Evolutionary conservation across 2,113 vertebrate species (phyloP).

Genomic region (Tricholaema leucomelas): DNA sequence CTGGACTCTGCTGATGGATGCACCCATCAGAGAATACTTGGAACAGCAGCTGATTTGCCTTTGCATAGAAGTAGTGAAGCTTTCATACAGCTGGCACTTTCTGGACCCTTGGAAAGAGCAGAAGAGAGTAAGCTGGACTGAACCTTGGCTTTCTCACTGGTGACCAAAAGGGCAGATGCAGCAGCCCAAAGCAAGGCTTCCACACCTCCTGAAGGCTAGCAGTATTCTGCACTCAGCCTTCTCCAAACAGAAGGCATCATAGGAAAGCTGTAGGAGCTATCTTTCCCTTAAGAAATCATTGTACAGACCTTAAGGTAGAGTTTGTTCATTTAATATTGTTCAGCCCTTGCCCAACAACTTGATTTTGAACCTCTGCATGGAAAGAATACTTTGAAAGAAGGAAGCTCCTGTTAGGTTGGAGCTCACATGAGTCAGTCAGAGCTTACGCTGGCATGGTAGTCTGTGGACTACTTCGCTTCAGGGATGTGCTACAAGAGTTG

Average conservation of each 20-base stretch:
- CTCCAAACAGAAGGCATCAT: not conserved
- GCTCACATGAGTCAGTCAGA: not conserved
- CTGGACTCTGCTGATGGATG: not conserved
- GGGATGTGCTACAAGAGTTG: not conserved
- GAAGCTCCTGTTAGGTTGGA: not conserved
- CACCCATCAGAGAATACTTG: not conserved
- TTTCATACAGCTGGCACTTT: not conserved
- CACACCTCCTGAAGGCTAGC: too few relatives aligned
- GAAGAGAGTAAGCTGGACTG: not conserved
- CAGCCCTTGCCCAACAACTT: not conserved
- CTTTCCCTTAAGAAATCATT: not conserved
- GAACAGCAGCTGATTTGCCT: not conserved
- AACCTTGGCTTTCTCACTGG: not conserved
- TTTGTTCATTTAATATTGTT: not conserved
- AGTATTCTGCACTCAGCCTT: not conserved
- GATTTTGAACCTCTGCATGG: not conserved
- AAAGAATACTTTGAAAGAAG: not conserved
- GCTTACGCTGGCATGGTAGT: conserved; percentile 70
- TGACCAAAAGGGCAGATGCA: not conserved
- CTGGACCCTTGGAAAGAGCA: not conserved
- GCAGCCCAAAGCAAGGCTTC: not conserved
- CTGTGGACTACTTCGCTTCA: not conserved
- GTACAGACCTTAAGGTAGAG: not conserved
- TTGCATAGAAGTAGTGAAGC: not conserved
- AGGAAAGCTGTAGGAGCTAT: not conserved